Evolutionary conservation across 2,113 vertebrate genomes (phyloP).

Genomic region (Paratilapia polleni): DNA sequence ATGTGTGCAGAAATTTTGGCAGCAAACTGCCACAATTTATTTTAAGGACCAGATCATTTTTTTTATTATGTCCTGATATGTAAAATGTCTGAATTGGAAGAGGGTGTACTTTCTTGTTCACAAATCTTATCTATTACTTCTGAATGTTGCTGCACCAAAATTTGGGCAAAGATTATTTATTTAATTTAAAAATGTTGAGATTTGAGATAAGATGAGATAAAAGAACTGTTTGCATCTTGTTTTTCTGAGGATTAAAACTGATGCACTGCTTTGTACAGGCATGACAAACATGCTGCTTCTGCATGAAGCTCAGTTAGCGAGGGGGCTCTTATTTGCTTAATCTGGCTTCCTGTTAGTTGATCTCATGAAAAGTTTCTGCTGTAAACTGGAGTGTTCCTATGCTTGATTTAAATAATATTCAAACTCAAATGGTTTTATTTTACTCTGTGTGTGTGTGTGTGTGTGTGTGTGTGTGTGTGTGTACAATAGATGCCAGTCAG

Average conservation of each 20-base stretch:
- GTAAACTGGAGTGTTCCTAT: not conserved
- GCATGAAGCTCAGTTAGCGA: not conserved
- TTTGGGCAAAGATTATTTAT: too few species aligned
- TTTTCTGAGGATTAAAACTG: not conserved
- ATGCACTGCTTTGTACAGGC: not conserved
- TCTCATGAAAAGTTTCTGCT: not conserved
- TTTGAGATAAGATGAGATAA: too few species aligned
- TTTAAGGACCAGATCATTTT: too few species aligned
- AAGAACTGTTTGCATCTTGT: too few species aligned
- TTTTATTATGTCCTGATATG: too few species aligned
- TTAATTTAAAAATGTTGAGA: too few species aligned
- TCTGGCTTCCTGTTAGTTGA: not conserved
- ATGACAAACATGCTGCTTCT: not conserved
- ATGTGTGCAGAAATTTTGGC: too few species aligned
- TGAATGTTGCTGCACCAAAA: too few species aligned
- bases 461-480: not conserved
- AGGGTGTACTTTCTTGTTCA: too few species aligned
- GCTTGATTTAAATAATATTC: slow-evolving; percentile 1
- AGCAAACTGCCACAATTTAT: too few species aligned
- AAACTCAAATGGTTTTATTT: not conserved
- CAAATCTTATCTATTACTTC: too few species aligned
- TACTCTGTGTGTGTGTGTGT: not conserved
- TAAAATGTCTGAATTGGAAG: too few species aligned
- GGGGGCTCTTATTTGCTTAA: not conserved
- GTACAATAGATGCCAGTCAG: not conserved